These are phyloP conservation scores for Eledone cirrhosa DNA, from an alignment of 2,888 invertebrate genomes.

Conservation along the genomic window DNA sequence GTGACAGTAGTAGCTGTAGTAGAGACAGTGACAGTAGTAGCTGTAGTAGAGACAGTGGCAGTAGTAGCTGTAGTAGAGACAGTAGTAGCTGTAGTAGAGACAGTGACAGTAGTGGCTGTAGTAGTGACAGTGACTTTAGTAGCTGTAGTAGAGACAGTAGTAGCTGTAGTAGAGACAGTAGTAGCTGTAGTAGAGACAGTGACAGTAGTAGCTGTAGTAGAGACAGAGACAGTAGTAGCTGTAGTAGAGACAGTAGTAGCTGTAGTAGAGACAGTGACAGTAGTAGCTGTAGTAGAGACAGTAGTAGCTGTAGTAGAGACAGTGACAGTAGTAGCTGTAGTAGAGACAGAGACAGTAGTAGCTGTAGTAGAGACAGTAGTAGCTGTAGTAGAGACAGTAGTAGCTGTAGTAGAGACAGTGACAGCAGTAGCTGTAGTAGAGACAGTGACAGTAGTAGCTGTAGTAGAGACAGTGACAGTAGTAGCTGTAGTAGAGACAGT, in stretches of 20 bases:
- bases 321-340: neutral
- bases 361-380: neutral
- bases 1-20: neutral
- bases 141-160: conserved; percentile 12
- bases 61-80: neutral
- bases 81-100: neutral
- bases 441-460: neutral
- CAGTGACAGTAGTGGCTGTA: conserved; percentile 4
- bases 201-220: no score
- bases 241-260: conserved; percentile 16
- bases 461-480: neutral
- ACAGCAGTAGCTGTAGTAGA: neutral
- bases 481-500: neutral
- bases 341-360: no score
- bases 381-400: neutral
- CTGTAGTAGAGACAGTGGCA: neutral
- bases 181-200: conserved; percentile 5
- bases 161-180: conserved; percentile 3
- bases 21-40: neutral
- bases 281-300: neutral
- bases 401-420: neutral
- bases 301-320: neutral
- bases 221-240: no score
- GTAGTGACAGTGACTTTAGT: neutral
- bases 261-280: neutral